These are phyloP conservation scores for Agrypnia vestita DNA, from an alignment of 1,140 invertebrate species.

Conservation along the genomic window DNA sequence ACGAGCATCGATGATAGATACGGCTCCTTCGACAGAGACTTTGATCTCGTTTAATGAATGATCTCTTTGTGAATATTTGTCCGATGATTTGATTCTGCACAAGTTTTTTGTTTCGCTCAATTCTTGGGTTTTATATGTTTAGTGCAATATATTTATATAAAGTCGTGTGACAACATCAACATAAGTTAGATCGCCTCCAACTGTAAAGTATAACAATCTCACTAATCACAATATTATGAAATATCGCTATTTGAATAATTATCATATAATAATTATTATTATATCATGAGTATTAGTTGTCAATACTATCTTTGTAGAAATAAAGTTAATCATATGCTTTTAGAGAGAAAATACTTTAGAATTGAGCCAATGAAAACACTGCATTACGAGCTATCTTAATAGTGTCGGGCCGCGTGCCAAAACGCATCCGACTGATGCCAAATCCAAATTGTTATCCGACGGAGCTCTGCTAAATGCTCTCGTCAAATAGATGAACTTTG, in stretches of 20 bases:
- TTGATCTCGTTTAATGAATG: slow-evolving; percentile 58
- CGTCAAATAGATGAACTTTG: too few relatives aligned
- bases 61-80: slow-evolving; percentile 24
- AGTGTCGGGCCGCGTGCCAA: too few relatives aligned
- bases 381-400: too few relatives aligned
- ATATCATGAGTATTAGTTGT: neutral
- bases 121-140: slow-evolving; percentile 17
- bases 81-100: neutral
- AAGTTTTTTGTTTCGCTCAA: neutral
- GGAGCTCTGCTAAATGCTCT: too few relatives aligned
- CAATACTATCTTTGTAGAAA: neutral
- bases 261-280: neutral
- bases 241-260: slow-evolving; percentile 13
- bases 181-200: neutral
- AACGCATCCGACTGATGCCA: too few relatives aligned
- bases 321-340: neutral
- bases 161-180: slow-evolving; percentile 12
- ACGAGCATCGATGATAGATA: slow-evolving; percentile 57
- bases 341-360: neutral
- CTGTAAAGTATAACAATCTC: neutral
- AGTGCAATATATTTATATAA: slow-evolving; percentile 2
- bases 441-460: too few relatives aligned
- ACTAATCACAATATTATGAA: slow-evolving; percentile 7
- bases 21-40: slow-evolving; percentile 59
- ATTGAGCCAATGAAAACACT: neutral